These are phyloP conservation scores for Chlorocebus sabaeus DNA, from an alignment of 2,113 vertebrate genomes.

Conservation along the genomic window DNA sequence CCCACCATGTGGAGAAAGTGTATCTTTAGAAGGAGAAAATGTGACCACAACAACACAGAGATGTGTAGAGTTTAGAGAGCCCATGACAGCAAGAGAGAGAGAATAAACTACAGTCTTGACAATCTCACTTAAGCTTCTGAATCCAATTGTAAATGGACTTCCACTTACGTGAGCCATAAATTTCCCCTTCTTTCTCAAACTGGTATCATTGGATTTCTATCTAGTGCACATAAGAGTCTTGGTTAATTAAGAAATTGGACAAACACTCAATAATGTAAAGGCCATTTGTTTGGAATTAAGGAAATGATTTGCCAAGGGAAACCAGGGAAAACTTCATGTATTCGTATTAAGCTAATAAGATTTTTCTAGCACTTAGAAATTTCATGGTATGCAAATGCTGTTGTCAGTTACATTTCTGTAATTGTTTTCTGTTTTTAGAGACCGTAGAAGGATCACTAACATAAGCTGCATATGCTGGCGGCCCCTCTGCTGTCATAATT, in stretches of 20 bases:
- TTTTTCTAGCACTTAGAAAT: slow-evolving; percentile 24
- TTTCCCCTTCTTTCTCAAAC: neutral
- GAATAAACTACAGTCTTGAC: neutral
- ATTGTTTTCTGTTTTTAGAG: neutral
- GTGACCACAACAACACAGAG: neutral
- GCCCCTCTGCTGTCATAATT: neutral
- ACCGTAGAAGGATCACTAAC: neutral
- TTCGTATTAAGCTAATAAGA: neutral
- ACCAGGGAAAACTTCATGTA: neutral
- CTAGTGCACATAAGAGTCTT: neutral
- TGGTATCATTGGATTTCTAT: neutral
- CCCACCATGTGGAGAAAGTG: neutral
- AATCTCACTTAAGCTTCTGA: neutral
- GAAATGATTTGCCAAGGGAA: neutral
- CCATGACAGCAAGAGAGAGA: neutral
- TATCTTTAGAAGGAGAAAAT: neutral
- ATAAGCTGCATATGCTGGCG: neutral
- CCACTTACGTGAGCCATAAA: neutral
- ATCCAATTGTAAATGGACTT: neutral
- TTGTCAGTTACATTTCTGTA: neutral
- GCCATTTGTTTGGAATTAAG: slow-evolving; percentile 19
- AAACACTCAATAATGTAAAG: slow-evolving; percentile 1
- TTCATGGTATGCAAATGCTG: neutral
- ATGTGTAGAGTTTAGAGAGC: neutral
- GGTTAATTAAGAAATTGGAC: slow-evolving; percentile 22